Base-by-base conservation (phyloP, 2,113 vertebrate species). In the Indicator maculatus region DNA sequence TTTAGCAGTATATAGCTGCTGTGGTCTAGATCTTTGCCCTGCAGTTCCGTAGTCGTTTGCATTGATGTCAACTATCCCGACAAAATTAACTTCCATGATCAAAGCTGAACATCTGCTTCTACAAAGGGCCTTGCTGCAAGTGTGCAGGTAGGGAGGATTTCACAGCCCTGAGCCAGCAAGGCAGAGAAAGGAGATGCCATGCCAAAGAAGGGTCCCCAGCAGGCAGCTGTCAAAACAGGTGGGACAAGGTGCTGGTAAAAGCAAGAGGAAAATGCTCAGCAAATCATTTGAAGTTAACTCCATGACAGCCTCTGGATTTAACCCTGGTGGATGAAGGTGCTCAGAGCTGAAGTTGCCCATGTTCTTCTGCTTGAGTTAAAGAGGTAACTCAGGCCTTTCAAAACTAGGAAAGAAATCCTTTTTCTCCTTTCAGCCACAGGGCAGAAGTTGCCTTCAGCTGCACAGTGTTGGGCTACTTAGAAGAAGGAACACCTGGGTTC, bases 391-490 rank as follows among this genome's bases (percentile, higher is more conserved):
- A 33, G 15, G 17, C 27, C 60, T 66, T n/a, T 50, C 69, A 66
- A 80, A 90, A 23, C 1, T 50, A 31, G n/a, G 63, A 28, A 47
- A 38, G 15, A 72, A 69, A 33, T 19, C 11, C 7, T 24, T 58
- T 28, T 31, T 67, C 4, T 56, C 45, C 53, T 64, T 45, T 50
- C 87, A 93, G 27, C 8, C 39, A 20, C 44, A 30, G 39, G 33
- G 7, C 12, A 33, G n/a, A 66, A 71, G 16, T 60, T 86, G 70
- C 1, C 0, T 30, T 79, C 26, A 83, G 39, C n/a, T 53, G 20
- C 55, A 50, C 1, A 1, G 5, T 19, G 15, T 8, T 19, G 33
- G 31, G 45, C 8, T 53, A 0, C 20, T 16, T 4, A 9, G 50
- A 55, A 69, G 18, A 63, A 11, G 12, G 15, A 16, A 85, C 36